These are phyloP conservation scores for Thysanoteuthis rhombus DNA, from an alignment of 2,888 invertebrate species.

Conservation along the genomic window DNA sequence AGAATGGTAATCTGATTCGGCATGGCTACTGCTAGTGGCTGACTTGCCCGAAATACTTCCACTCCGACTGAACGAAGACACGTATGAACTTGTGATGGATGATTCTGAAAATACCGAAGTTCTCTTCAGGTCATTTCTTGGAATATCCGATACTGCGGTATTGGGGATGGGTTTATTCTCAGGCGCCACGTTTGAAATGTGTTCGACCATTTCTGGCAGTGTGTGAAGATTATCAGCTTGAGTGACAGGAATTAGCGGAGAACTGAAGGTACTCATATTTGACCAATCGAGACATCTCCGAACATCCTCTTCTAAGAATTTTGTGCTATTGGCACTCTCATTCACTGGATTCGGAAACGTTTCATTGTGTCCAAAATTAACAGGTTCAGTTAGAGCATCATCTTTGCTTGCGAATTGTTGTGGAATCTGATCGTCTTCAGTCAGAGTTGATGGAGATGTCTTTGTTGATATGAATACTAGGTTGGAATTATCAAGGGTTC, in stretches of 20 bases:
- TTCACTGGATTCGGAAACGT: neutral
- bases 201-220: neutral
- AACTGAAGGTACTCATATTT: conserved; percentile 46
- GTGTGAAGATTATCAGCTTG: neutral
- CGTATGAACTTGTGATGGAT: no score
- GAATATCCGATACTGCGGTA: neutral
- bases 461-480: neutral
- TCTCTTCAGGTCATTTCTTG: neutral
- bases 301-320: conserved; percentile 40
- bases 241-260: neutral
- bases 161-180: neutral
- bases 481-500: neutral
- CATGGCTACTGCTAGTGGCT: neutral
- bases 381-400: neutral
- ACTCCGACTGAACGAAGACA: neutral
- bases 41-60: neutral
- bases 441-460: neutral
- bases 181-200: neutral
- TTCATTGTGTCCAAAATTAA: conserved; percentile 12
- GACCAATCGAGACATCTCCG: conserved; percentile 54
- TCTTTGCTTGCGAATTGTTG: neutral
- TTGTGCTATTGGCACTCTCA: neutral
- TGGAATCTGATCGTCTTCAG: neutral
- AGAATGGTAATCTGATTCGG: neutral
- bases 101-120: neutral